Evolutionary conservation across 1,140 invertebrate species (phyloP), one percentile per base, ranked within the genome.

Genomic region (Hesperophylax magnus): DNA sequence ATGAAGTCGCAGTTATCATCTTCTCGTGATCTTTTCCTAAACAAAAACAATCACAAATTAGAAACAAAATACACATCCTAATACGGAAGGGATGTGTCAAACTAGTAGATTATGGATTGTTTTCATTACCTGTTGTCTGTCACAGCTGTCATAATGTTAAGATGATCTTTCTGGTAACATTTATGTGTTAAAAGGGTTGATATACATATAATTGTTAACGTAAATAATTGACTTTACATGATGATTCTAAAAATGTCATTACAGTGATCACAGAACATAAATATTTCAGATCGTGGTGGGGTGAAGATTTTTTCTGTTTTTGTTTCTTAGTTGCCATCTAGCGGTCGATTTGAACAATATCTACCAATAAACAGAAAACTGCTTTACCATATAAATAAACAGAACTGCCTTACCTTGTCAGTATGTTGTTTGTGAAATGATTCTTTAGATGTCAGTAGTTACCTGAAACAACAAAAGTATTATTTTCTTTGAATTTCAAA

Each of bases 1-100:
- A 94, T 94, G 85, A 95, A 95, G 85, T 95, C 94, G 84, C 93
- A 93, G 54, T 90, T 90, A 82, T 94, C 94, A 81, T 94, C 93
- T 87, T 94, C 93, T 56, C 93, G 89, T 3, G 90, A 90, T 83
- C 94, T 90, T 90, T 95, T 95, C 84, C 93, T 94, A 86, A 84
- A 89, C 85, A 77, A 77, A 63, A 53, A 81, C 17, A 80, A n/a
- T 53, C 22, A 71, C 27, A 47, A 47, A n/a, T 31, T 58, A 34
- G 18, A 31, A 20, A 65, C 15, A 67, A 63, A 61, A 69, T 31
- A 72, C 18, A 69, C 52, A 56, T 34, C 27, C 8, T 31, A 24
- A 34, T 17, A 63, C 17, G n/a, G 60, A 18, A 71, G 15, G 17
- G 20, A 79, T 60, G 22, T 72, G 67, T 72, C 65, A 79, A 74